These are phyloP conservation scores for Sebastes alutus DNA, from an alignment of 2,797 vertebrate genomes.

Conservation along the genomic window DNA sequence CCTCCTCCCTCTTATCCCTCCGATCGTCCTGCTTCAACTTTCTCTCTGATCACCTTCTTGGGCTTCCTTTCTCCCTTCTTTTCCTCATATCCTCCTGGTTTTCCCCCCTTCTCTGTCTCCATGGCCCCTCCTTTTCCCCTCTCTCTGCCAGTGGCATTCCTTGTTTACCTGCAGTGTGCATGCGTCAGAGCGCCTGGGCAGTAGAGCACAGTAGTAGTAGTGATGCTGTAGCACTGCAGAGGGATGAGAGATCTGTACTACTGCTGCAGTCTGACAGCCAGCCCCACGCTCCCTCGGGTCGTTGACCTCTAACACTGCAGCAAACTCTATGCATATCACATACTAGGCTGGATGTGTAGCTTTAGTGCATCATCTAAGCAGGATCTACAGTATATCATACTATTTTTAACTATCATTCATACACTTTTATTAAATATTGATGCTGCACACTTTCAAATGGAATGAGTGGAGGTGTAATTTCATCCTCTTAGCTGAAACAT, in stretches of 20 bases:
- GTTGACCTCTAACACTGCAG: constrained; percentile 71
- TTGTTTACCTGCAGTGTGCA: constrained; percentile 72
- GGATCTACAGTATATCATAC: neutral
- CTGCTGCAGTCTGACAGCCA: constrained; percentile 66
- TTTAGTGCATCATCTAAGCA: neutral
- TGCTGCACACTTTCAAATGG: neutral
- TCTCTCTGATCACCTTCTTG: neutral
- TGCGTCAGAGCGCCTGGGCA: constrained; percentile 57
- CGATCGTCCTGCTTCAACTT: neutral
- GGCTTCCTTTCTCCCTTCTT: neutral
- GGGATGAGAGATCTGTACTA: constrained; percentile 41
- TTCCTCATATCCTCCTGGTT: neutral
- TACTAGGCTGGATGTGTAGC: neutral
- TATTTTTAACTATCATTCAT: neutral
- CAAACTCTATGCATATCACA: constrained; percentile 40
- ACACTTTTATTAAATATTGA: neutral
- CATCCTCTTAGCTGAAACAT: neutral
- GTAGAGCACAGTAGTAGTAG: constrained; percentile 34
- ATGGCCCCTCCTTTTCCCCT: neutral
- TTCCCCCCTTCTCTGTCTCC: neutral
- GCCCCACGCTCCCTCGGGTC: constrained; percentile 38
- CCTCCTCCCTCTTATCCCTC: neutral
- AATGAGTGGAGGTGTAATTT: neutral
- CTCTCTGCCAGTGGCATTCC: constrained; percentile 30
- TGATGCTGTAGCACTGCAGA: constrained; percentile 70